Conservation (phyloP, 2,888 invertebrate species). For the Brachypalpus laphriformis region DNA sequence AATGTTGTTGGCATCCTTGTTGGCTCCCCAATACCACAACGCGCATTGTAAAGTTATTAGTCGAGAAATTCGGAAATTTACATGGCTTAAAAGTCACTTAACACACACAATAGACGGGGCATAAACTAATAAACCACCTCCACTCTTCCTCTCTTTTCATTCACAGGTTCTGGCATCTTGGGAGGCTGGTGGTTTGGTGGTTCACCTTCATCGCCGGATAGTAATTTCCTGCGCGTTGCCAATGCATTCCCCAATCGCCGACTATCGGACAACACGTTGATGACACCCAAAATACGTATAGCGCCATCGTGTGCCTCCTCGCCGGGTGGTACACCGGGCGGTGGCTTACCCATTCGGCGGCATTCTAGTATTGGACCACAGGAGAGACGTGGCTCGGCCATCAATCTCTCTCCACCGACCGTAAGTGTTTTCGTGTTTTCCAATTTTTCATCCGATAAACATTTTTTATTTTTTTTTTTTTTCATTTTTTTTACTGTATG, state of each 20-base stretch:
- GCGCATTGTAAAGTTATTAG: slow-evolving; percentile 35
- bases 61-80: slow-evolving; percentile 23
- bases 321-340: slow-evolving; percentile 88
- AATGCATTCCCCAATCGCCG: slow-evolving; percentile 93
- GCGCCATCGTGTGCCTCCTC: slow-evolving; percentile 95
- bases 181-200: slow-evolving; percentile 94
- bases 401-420: slow-evolving; percentile 94
- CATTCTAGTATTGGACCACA: slow-evolving; percentile 96
- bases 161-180: slow-evolving; percentile 85
- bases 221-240: slow-evolving; percentile 93
- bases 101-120: slow-evolving; percentile 21
- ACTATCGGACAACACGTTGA: slow-evolving; percentile 95
- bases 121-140: slow-evolving; percentile 76
- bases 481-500: slow-evolving; percentile 22
- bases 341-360: slow-evolving; percentile 92
- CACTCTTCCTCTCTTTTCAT: slow-evolving; percentile 9
- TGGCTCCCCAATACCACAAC: neutral
- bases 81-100: slow-evolving; percentile 38
- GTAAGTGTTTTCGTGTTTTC: slow-evolving; percentile 85
- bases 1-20: neutral
- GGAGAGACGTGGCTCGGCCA: slow-evolving; percentile 92
- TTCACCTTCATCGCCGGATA: slow-evolving; percentile 92
- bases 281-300: slow-evolving; percentile 94
- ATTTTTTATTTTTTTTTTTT: slow-evolving; percentile 27
- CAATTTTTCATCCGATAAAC: slow-evolving; percentile 19